Evolutionary conservation across 2,113 vertebrate species (phyloP).

Genomic region (Tamias sibiricus): DNA sequence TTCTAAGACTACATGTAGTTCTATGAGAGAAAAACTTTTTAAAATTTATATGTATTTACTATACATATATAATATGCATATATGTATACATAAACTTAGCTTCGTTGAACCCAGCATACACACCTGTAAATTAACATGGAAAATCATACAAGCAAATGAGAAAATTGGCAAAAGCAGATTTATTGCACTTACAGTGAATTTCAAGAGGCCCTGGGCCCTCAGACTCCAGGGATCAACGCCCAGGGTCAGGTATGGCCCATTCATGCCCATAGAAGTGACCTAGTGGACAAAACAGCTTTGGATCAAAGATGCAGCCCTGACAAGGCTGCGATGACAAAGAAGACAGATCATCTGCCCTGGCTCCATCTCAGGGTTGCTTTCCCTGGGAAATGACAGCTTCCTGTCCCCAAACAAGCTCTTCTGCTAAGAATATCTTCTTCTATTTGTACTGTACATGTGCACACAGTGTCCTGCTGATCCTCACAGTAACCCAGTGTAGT

Average conservation of each 20-base stretch:
- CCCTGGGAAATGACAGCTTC: slow-evolving; percentile 38
- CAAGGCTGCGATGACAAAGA: background rate
- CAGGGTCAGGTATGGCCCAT: background rate
- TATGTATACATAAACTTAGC: background rate
- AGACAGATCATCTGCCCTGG: slow-evolving; percentile 18
- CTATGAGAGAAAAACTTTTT: background rate
- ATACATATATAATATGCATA: background rate
- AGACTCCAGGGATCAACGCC: background rate
- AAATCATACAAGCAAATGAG: slow-evolving; percentile 34
- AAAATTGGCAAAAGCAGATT: slow-evolving; percentile 51
- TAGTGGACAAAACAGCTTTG: background rate
- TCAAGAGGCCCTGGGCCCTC: background rate
- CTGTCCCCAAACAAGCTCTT: slow-evolving; percentile 21
- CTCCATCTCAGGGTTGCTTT: slow-evolving; percentile 1
- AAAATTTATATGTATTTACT: no score
- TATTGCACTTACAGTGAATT: slow-evolving; percentile 3
- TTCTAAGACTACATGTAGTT: background rate
- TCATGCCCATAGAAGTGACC: background rate
- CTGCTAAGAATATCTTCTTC: slow-evolving; percentile 56
- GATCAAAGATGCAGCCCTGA: background rate
- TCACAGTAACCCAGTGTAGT: background rate
- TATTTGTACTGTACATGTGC: background rate
- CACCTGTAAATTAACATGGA: slow-evolving; percentile 32
- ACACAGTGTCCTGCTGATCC: background rate
- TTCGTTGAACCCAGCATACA: slow-evolving; percentile 6